Evolutionary conservation across 2,888 invertebrate genomes (phyloP).

Genomic region (Cabera pusaria): DNA sequence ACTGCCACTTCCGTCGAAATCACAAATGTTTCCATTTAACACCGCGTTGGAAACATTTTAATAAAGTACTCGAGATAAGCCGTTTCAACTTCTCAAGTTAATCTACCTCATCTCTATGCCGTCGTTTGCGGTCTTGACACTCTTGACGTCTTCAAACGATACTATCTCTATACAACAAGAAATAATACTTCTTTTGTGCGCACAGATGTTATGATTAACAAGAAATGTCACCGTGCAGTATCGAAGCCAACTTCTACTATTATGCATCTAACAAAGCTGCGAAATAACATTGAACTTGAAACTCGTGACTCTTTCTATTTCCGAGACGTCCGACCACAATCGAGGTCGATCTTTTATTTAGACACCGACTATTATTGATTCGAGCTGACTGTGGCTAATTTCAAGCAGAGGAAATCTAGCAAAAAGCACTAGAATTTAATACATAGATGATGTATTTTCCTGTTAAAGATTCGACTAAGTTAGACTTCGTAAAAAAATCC

Average conservation of each 20-base stretch:
- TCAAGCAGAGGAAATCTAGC: constrained; percentile 25
- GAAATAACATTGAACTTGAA: constrained; percentile 38
- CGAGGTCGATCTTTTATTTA: constrained; percentile 27
- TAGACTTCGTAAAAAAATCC: no score
- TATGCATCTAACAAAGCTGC: constrained; percentile 31
- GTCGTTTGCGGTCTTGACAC: no score
- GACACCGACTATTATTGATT: constrained; percentile 27
- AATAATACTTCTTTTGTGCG: constrained; percentile 4
- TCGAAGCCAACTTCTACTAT: constrained; percentile 29
- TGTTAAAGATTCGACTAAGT: no score
- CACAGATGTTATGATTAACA: constrained; percentile 22
- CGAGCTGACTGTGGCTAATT: constrained; percentile 35
- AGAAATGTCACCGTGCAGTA: constrained; percentile 35
- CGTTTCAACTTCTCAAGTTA: no score
- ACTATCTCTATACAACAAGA: not conserved
- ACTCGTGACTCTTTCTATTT: constrained; percentile 43
- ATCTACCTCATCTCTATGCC: no score
- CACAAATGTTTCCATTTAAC: constrained; percentile 10
- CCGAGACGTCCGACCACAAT: constrained; percentile 26
- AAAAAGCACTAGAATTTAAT: constrained; percentile 6
- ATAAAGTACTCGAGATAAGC: no score
- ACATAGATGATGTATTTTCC: no score
- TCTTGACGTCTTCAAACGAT: constrained; percentile 3
- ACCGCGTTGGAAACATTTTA: no score
- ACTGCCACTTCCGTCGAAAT: constrained; percentile 6